phyloP scores from a whole-genome alignment of 2,888 invertebrate species.

The Mechanitis messenoides region DNA sequence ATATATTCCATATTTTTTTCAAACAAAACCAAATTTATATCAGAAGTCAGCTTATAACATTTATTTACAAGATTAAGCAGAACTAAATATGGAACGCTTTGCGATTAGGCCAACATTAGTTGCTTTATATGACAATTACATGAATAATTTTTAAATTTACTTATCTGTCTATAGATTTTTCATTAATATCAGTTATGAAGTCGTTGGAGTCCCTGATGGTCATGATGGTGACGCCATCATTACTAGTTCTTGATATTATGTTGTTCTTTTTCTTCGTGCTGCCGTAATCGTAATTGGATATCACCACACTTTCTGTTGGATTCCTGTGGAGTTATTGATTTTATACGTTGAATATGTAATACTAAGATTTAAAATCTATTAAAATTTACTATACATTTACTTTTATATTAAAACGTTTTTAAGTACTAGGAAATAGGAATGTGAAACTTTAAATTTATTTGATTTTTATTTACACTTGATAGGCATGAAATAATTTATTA shows the following conservation, averaged over 20 bases:
- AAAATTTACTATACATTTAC: too few relatives aligned
- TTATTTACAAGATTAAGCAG: too few relatives aligned
- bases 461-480: too few relatives aligned
- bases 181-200: slow-evolving; percentile 52
- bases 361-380: too few relatives aligned
- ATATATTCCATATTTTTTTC: too few relatives aligned
- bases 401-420: too few relatives aligned
- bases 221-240: slow-evolving; percentile 67
- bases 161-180: slow-evolving; percentile 61
- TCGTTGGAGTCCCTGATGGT: slow-evolving; percentile 59
- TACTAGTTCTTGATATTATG: slow-evolving; percentile 58
- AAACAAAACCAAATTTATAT: too few relatives aligned
- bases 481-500: too few relatives aligned
- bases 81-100: neutral
- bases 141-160: slow-evolving; percentile 21
- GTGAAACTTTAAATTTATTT: too few relatives aligned
- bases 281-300: slow-evolving; percentile 71
- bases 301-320: slow-evolving; percentile 70
- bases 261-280: slow-evolving; percentile 69
- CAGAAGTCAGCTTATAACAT: too few relatives aligned
- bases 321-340: slow-evolving; percentile 46
- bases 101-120: neutral
- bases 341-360: neutral
- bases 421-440: too few relatives aligned
- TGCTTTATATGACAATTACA: neutral